These are phyloP conservation scores for Volucella zonaria DNA, from an alignment of 2,888 invertebrate species.

Conservation along the genomic window DNA sequence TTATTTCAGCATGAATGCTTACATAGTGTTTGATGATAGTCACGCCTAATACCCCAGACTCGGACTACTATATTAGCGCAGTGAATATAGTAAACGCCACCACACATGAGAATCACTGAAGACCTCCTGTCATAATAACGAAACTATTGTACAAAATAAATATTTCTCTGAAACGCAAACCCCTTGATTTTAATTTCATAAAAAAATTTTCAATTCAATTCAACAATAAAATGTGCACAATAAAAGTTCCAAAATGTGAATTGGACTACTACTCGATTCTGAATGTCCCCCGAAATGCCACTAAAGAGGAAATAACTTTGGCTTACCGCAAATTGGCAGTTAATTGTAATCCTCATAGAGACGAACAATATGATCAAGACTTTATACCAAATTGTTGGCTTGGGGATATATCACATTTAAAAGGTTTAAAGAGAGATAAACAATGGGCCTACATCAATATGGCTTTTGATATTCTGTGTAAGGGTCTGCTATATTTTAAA, in stretches of 20 bases:
- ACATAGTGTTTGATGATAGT: no score
- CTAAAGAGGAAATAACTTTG: constrained; percentile 87
- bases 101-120: no score
- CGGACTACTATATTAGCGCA: no score
- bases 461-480: constrained; percentile 90
- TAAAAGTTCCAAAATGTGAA: constrained; percentile 74
- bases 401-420: constrained; percentile 76
- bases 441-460: constrained; percentile 85
- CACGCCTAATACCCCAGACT: no score
- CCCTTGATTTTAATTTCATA: not conserved
- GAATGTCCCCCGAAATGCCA: constrained; percentile 86
- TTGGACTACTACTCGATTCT: constrained; percentile 91
- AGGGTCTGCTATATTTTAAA: not conserved
- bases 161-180: no score
- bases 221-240: constrained; percentile 29
- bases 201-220: constrained; percentile 3
- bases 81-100: no score
- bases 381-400: constrained; percentile 82
- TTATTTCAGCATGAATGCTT: no score
- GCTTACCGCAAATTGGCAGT: constrained; percentile 85
- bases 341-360: constrained; percentile 83
- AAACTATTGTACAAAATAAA: no score
- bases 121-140: no score
- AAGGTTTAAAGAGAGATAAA: constrained; percentile 75
- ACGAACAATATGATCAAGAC: constrained; percentile 83